Evolutionary conservation across 1,140 invertebrate species (phyloP).

Genomic region (Drosophila hydei): DNA sequence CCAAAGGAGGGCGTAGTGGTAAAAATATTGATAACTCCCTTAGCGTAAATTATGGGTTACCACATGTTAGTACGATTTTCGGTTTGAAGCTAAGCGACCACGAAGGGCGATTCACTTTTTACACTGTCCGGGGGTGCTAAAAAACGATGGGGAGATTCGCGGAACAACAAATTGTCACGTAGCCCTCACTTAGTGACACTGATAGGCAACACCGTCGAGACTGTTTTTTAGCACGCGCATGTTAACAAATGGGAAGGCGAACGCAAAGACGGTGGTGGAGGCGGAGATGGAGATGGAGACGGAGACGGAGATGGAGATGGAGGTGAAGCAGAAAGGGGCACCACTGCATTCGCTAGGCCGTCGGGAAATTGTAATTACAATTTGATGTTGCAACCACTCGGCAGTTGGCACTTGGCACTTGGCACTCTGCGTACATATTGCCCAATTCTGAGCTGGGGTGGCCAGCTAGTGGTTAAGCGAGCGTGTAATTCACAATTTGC

Average conservation of each 20-base stretch:
- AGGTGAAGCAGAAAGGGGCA: not conserved
- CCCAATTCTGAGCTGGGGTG: conserved; percentile 62
- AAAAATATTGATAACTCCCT: conserved; percentile 75
- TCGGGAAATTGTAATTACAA: conserved; percentile 74
- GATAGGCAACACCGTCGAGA: conserved; percentile 56
- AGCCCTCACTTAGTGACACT: conserved; percentile 57
- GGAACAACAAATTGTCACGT: conserved; percentile 80
- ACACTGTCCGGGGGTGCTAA: conserved; percentile 41
- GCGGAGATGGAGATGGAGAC: not conserved
- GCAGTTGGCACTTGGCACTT: not conserved
- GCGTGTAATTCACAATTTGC: conserved; percentile 78
- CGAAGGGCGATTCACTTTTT: conserved; percentile 64
- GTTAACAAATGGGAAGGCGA: conserved; percentile 37
- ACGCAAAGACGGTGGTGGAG: not conserved
- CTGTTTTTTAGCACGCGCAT: conserved; percentile 65
- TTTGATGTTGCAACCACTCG: conserved; percentile 74
- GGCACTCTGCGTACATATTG: conserved; percentile 31
- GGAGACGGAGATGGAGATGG: not conserved
- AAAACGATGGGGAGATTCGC: conserved; percentile 59
- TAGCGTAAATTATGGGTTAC: conserved; percentile 78
- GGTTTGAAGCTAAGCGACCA: conserved; percentile 56
- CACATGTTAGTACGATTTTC: conserved; percentile 70
- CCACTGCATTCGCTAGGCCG: conserved; percentile 28
- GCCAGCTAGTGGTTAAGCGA: conserved; percentile 75
- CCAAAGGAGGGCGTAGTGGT: conserved; percentile 27